Evolutionary conservation across 2,113 vertebrate species (phyloP), one percentile per base, ranked within the genome.

Genomic region (Pteropus alecto): DNA sequence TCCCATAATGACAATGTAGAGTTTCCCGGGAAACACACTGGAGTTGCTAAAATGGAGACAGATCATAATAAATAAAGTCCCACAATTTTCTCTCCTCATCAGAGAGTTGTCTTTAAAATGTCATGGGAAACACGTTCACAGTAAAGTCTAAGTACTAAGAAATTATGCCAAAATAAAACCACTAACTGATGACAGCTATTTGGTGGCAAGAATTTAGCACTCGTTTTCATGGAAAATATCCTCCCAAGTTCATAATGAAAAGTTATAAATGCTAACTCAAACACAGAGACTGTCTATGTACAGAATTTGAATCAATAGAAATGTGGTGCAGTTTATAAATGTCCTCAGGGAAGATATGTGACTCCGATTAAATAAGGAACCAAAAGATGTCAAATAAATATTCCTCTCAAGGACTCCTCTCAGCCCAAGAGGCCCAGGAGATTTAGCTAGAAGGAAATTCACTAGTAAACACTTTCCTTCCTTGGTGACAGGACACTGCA

Each of bases 351-450:
- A 95, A 91, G 79, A 96, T 76, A 82, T 83, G 63, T 89, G 77
- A 77, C 84, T 94, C 60, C 90, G 97, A 81, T 96, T 95, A 97
- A 93, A 95, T 67, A 76, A 79, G 51, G 67, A 97, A 93, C 38
- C 6, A 16, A 83, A 92, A 93, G 68, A 94, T 87, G 67, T 95
- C 94, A 96, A 94, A 97, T 96, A 97, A 97, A 96, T 95, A 94
- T 85, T 93, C 58, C 41, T 96, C 85, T 96, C 94, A 94, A 98
- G 87, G 93, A 92, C 84, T 95, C 61, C 87, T 87, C 71, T 92
- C 28, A 79, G 43, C 30, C 87, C 19, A 83, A 79, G 82, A 91
- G 65, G 35, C 87, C 63, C 38, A 33, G 58, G 87, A 97, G 85
- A 92, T 81, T 65, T 33, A 63, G 73, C n/a, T 56, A 74, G 70